Conservation (phyloP, 37 sponge, comb jelly and placozoan genomes). For the Aplysina aerophoba region DNA sequence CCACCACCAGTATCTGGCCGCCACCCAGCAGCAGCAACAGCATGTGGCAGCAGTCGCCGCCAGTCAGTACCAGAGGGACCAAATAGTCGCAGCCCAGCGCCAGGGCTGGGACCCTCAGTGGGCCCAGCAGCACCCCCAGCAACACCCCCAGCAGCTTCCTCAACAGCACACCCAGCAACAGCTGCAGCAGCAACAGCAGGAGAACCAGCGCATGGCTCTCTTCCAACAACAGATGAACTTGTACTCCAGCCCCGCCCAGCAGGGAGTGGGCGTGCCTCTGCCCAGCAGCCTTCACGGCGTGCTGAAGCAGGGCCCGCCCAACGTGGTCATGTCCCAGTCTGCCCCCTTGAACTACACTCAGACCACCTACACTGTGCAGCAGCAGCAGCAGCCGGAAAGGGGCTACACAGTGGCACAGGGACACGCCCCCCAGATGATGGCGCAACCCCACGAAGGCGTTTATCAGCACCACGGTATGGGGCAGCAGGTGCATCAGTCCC, state of each 20-base stretch:
- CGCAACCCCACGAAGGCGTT: too few relatives aligned
- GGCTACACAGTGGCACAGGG: too few relatives aligned
- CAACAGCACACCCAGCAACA: slow-evolving; percentile 11
- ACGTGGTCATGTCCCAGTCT: slow-evolving; percentile 13
- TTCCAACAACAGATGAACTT: neutral
- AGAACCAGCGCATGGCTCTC: neutral
- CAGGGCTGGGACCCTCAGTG: neutral
- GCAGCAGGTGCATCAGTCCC: too few relatives aligned
- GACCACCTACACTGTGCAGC: too few relatives aligned
- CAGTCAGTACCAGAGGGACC: neutral
- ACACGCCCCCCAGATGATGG: too few relatives aligned
- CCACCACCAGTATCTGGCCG: neutral
- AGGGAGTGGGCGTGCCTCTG: neutral
- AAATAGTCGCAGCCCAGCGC: too few relatives aligned
- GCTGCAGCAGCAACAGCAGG: neutral
- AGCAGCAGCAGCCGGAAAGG: too few relatives aligned
- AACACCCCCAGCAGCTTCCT: neutral
- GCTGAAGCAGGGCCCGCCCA: slow-evolving; percentile 19
- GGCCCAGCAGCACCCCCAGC: neutral
- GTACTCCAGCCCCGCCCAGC: neutral
- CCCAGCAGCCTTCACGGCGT: neutral
- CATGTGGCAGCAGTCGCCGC: neutral
- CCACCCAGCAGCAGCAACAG: neutral
- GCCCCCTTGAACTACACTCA: too few relatives aligned
- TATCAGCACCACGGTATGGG: too few relatives aligned